Base-by-base conservation (phyloP, 2,797 vertebrate genomes). In the Pseudochaenichthys georgianus region DNA sequence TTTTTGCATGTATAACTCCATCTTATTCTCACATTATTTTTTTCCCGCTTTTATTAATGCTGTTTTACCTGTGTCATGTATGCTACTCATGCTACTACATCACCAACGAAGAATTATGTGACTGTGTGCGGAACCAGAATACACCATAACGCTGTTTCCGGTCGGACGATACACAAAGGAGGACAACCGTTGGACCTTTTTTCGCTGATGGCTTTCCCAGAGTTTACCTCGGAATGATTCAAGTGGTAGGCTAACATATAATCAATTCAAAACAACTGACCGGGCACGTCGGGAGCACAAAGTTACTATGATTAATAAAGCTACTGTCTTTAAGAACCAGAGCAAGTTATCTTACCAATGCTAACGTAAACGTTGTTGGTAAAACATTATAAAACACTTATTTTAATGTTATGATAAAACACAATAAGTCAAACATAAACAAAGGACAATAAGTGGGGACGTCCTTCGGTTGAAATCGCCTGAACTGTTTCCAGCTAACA, bases 201-300 rank as follows among this genome's bases (percentile, higher is more conserved):
- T 48, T 64, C 4, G 77, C 76, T 88, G 88, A 83, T 69, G 66
- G 41, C 84, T 91, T 90, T 90, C 85, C 59, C 83, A 67, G 89
- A 90, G 89, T 91, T 89, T 73, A 21, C 2, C 15, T 4, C 42
- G 13, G 57, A 59, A 16, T 59, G 65, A 54, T 58, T 47, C 7
- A 51, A 46, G 19, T 38, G 13, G 9, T 63, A 7, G 6, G 34
- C 28, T 23, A 12, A 13, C 31, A 46, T 31, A 43, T 12, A 5
- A 31, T 28, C 23, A 16, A 9, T 16, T 2, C 13, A 28, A 60
- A 38, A 62, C 68, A 45, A 28, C 4, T 28, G 28, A 5, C 1
- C 15, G 53, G 70, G 3, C 7, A 46, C 23, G 3, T 34, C 34
- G 4, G 19, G 23, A 64, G 86, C 84, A 80, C 46, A 67, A 48